phyloP scores from a whole-genome alignment of 2,888 invertebrate genomes.

The Apodemia duryi region DNA sequence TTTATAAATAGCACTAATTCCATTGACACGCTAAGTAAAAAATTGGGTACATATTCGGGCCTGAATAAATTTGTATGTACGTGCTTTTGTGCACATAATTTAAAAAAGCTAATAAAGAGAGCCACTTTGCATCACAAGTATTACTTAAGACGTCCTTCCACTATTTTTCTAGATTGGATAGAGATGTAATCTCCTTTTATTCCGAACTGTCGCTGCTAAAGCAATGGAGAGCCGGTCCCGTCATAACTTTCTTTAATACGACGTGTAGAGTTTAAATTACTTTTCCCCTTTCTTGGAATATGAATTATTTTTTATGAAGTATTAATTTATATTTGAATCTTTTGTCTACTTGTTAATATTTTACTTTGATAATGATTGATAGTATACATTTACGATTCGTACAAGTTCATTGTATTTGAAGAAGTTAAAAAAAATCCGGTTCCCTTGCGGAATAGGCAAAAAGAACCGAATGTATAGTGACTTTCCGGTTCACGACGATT shows the following conservation, averaged over 20 bases:
- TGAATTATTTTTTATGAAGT: neutral
- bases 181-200: constrained; percentile 17
- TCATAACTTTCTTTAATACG: constrained; percentile 16
- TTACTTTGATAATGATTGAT: neutral
- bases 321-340: neutral
- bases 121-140: neutral
- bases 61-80: too few species aligned
- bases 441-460: too few species aligned
- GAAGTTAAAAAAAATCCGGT: too few species aligned
- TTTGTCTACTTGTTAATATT: neutral
- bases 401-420: neutral
- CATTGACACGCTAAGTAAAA: too few species aligned
- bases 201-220: constrained; percentile 6
- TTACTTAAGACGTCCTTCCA: constrained; percentile 10
- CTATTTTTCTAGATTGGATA: constrained; percentile 18
- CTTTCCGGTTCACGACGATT: too few species aligned
- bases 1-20: too few species aligned
- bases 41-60: too few species aligned
- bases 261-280: constrained; percentile 13
- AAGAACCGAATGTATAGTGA: too few species aligned
- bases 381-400: too few species aligned
- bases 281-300: constrained; percentile 5
- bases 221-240: constrained; percentile 16
- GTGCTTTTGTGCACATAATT: too few species aligned
- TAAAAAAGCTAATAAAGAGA: neutral